Conservation (phyloP, 2,113 vertebrate genomes). For the Gorsachius goisagi region DNA sequence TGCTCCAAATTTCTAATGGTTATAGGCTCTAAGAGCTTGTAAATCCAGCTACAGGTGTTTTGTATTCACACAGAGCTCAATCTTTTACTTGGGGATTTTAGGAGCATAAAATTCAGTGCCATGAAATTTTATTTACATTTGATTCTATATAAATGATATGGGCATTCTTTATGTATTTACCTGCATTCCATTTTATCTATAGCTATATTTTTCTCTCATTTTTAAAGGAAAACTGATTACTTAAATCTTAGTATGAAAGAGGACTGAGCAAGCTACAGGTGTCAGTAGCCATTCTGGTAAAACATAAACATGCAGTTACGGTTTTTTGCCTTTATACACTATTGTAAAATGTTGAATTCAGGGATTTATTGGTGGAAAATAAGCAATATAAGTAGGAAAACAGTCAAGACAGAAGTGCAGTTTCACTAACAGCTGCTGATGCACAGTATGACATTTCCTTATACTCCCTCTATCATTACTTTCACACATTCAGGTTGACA, state of each 20-base stretch:
- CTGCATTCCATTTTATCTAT: neutral
- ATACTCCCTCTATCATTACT: constrained; percentile 5
- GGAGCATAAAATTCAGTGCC: neutral
- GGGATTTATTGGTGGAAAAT: neutral
- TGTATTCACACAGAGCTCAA: neutral
- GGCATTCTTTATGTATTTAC: neutral
- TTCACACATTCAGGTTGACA: constrained; percentile 38
- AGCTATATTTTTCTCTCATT: neutral
- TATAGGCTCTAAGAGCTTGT: neutral
- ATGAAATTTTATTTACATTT: neutral
- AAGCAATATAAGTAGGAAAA: neutral
- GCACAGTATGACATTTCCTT: constrained; percentile 30
- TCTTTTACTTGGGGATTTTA: neutral
- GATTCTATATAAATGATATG: neutral
- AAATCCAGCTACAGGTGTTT: neutral
- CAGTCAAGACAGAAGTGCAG: neutral
- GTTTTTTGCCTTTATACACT: neutral
- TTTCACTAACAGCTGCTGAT: neutral
- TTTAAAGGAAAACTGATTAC: neutral
- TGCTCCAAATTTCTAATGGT: neutral
- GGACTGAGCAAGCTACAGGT: neutral
- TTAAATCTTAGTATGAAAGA: neutral
- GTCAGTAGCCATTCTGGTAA: neutral
- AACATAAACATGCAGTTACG: neutral
- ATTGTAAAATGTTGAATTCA: neutral